Evolutionary conservation across 1,140 invertebrate species (phyloP).

Genomic region (Drosophila eugracilis): DNA sequence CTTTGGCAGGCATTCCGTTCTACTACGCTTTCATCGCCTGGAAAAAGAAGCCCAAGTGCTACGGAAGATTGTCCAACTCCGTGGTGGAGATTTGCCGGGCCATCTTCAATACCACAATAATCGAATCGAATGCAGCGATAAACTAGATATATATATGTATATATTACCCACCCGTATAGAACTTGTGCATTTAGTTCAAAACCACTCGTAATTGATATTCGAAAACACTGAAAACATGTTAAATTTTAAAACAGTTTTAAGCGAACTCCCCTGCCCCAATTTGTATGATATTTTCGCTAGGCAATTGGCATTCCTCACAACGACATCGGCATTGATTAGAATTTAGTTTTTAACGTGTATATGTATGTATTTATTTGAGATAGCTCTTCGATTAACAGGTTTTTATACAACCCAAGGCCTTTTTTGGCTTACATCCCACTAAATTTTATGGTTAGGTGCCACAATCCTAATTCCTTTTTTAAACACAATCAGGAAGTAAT

Average conservation of each 20-base stretch:
- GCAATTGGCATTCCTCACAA: slow-evolving; percentile 55
- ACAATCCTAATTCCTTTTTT: slow-evolving; percentile 15
- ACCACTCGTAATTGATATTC: slow-evolving; percentile 50
- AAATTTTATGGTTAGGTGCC: slow-evolving; percentile 2
- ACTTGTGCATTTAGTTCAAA: slow-evolving; percentile 52
- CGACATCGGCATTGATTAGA: slow-evolving; percentile 37
- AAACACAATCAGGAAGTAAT: slow-evolving; percentile 20
- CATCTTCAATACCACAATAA: slow-evolving; percentile 81
- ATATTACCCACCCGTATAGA: background rate
- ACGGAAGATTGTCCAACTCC: slow-evolving; percentile 64
- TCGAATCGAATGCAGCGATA: slow-evolving; percentile 70
- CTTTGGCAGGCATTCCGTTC: slow-evolving; percentile 95
- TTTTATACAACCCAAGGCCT: slow-evolving; percentile 22
- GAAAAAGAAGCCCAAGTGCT: slow-evolving; percentile 89
- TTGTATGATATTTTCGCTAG: slow-evolving; percentile 65
- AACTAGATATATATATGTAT: slow-evolving; percentile 51
- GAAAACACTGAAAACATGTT: slow-evolving; percentile 9
- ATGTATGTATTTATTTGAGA: slow-evolving; percentile 62
- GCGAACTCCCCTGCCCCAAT: slow-evolving; percentile 1
- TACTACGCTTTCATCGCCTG: slow-evolving; percentile 95
- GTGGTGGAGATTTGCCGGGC: slow-evolving; percentile 74
- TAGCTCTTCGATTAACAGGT: slow-evolving; percentile 32
- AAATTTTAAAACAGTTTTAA: slow-evolving; percentile 14
- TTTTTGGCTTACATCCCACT: slow-evolving; percentile 5
- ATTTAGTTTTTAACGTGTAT: slow-evolving; percentile 33